These are phyloP conservation scores for Heptranchias perlo DNA, from an alignment of 2,113 vertebrate genomes.

Conservation along the genomic window DNA sequence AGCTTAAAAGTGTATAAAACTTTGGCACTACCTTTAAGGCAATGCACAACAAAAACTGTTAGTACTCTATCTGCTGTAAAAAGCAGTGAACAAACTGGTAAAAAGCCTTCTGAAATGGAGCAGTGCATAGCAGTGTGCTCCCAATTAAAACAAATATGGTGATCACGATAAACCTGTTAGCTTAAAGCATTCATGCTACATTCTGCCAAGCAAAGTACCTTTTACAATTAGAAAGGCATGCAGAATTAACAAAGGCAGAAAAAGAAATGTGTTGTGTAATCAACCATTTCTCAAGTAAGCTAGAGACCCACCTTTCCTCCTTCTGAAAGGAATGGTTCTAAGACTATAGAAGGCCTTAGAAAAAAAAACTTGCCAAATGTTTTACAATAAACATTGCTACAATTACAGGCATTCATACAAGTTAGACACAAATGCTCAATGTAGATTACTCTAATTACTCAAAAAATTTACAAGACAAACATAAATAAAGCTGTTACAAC, in stretches of 20 bases:
- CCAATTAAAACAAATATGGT: conserved; percentile 14
- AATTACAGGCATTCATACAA: conserved; percentile 72
- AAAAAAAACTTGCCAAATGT: not conserved
- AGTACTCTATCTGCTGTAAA: conserved; percentile 17
- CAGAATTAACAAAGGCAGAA: conserved; percentile 11
- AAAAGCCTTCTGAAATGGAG: conserved; percentile 5
- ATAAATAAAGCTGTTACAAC: conserved; percentile 92
- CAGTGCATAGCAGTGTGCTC: not conserved
- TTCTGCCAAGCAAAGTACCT: conserved; percentile 29
- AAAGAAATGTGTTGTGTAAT: not conserved
- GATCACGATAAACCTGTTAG: not conserved
- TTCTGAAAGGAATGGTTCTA: not conserved
- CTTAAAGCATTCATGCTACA: conserved; percentile 12
- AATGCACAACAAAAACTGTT: conserved; percentile 49
- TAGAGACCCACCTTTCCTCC: not conserved
- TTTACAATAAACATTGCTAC: conserved; percentile 58
- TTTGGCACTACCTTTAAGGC: conserved; percentile 57
- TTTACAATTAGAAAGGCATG: conserved; percentile 29
- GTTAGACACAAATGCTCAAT: conserved; percentile 59
- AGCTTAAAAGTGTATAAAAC: conserved; percentile 50
- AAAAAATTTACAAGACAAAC: conserved; percentile 78
- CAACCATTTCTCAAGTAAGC: not conserved
- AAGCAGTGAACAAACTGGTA: not conserved
- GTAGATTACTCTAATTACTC: conserved; percentile 59
- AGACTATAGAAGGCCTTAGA: not conserved